Conservation (phyloP, 2,888 invertebrate genomes). For the Platynereis dumerilii region DNA sequence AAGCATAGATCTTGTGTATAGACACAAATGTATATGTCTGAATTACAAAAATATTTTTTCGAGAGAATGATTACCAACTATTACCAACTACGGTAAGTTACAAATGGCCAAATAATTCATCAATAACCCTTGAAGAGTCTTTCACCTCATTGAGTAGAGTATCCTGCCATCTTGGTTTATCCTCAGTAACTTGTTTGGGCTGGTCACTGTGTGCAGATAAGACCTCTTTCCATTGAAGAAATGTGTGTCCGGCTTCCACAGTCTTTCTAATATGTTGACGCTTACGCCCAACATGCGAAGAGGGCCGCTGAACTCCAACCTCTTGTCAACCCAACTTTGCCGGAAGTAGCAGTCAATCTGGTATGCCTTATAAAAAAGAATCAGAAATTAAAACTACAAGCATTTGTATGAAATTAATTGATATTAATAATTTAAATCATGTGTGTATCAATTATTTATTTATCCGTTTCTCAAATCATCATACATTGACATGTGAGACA, state of each 20-base stretch:
- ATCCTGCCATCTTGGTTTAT: slow-evolving; percentile 90
- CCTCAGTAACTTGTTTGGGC: slow-evolving; percentile 88
- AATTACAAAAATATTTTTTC: too few relatives aligned
- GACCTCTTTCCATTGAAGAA: slow-evolving; percentile 94
- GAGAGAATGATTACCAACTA: too few relatives aligned
- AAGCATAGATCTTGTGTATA: too few relatives aligned
- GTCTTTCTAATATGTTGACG: slow-evolving; percentile 47
- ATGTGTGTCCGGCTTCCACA: slow-evolving; percentile 57
- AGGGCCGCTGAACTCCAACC: slow-evolving; percentile 40
- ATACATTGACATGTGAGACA: too few relatives aligned
- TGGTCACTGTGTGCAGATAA: slow-evolving; percentile 93
- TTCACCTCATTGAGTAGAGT: slow-evolving; percentile 89
- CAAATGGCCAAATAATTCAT: too few relatives aligned
- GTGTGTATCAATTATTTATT: not conserved
- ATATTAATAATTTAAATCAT: not conserved
- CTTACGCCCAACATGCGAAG: slow-evolving; percentile 41
- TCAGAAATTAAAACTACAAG: not conserved
- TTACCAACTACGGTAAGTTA: too few relatives aligned
- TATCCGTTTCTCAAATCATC: too few relatives aligned
- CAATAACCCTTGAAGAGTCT: not conserved
- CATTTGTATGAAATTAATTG: not conserved
- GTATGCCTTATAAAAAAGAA: slow-evolving; percentile 35
- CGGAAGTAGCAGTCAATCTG: slow-evolving; percentile 45
- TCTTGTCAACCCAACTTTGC: slow-evolving; percentile 41
- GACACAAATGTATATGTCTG: too few relatives aligned